These are phyloP conservation scores for Atethmia centrago DNA, from an alignment of 2,888 invertebrate species.

Conservation along the genomic window DNA sequence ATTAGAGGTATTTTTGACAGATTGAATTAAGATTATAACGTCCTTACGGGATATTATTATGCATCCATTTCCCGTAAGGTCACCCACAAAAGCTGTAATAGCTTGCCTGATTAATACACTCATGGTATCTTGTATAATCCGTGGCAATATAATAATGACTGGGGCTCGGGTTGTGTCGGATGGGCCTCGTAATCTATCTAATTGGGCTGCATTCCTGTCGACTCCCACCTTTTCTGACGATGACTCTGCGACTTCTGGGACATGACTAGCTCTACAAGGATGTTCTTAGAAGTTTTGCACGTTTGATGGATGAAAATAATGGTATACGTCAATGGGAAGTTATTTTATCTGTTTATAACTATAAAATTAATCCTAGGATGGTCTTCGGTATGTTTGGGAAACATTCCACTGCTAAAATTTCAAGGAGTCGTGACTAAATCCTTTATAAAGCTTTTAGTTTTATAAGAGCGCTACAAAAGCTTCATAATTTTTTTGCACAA, in stretches of 20 bases:
- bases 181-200: conserved; percentile 75
- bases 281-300: conserved; percentile 48
- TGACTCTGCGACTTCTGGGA: conserved; percentile 66
- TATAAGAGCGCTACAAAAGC: neutral
- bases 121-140: conserved; percentile 37
- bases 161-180: conserved; percentile 60
- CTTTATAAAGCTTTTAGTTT: conserved; percentile 8
- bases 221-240: conserved; percentile 56
- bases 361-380: neutral
- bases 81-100: neutral
- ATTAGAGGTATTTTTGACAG: neutral
- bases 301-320: conserved; percentile 5
- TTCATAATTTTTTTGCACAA: too few species aligned
- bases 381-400: neutral
- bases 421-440: neutral
- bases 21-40: neutral
- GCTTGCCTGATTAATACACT: conserved; percentile 46
- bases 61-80: neutral
- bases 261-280: conserved; percentile 19
- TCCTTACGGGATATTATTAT: neutral
- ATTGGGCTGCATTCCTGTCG: conserved; percentile 84
- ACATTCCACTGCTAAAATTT: neutral
- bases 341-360: conserved; percentile 17
- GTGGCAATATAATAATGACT: conserved; percentile 66
- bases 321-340: neutral